Evolutionary conservation across 2,797 vertebrate species (phyloP).

Genomic region (Eulemur rubriventer): DNA sequence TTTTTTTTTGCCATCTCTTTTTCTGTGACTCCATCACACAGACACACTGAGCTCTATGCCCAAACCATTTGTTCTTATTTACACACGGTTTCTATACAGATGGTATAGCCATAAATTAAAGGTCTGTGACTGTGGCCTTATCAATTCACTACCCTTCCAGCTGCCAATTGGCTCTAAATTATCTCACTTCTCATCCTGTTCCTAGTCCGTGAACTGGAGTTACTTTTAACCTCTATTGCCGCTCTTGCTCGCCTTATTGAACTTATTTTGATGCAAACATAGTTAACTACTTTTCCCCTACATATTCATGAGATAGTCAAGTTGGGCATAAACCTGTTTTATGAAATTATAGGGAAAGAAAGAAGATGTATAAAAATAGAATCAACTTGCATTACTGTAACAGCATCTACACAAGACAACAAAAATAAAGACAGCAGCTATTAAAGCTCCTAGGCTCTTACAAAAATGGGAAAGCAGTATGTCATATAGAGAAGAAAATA

Average conservation of each 20-base stretch:
- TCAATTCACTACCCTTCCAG: conserved; percentile 63
- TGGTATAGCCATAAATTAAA: conserved; percentile 63
- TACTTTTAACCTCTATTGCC: conserved; percentile 65
- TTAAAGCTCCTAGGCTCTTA: not conserved
- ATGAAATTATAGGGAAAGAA: conserved; percentile 34
- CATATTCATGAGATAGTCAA: conserved; percentile 52
- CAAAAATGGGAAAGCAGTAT: conserved; percentile 20
- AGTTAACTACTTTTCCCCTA: conserved; percentile 41
- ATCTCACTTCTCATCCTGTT: conserved; percentile 47
- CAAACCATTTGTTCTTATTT: conserved; percentile 57
- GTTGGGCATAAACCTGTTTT: conserved; percentile 45
- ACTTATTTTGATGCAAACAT: conserved; percentile 31
- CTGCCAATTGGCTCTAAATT: conserved; percentile 68
- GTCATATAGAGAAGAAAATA: conserved; percentile 7
- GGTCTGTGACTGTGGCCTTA: conserved; percentile 61
- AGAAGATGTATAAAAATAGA: conserved; percentile 43
- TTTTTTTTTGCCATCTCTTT: conserved; percentile 18
- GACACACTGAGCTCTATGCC: conserved; percentile 43
- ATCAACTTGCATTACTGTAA: conserved; percentile 29
- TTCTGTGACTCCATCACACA: conserved; percentile 50
- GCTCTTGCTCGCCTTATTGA: conserved; percentile 56
- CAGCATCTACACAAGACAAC: conserved; percentile 19
- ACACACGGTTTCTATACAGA: conserved; percentile 62
- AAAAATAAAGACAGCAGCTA: conserved; percentile 41
- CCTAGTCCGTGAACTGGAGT: conserved; percentile 57